phyloP scores from a whole-genome alignment of 2,888 invertebrate species.

The Micoletzkya japonica region DNA sequence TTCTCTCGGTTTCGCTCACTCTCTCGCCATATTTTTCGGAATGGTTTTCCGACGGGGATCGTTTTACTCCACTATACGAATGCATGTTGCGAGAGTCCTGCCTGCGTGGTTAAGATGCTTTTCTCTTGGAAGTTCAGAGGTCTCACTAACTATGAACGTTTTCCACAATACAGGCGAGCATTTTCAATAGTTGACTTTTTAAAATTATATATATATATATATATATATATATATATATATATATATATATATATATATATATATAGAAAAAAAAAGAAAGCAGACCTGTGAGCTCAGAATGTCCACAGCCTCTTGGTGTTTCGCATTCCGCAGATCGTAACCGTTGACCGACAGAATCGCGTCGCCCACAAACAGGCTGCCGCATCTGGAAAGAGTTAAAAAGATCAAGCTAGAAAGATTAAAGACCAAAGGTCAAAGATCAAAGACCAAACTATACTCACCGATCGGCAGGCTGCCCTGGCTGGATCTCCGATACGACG shows the following conservation, averaged over 20 bases:
- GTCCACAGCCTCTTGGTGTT: conserved; percentile 81
- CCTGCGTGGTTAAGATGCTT: too few species aligned
- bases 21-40: too few species aligned
- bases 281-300: conserved; percentile 76
- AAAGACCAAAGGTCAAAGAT: conserved; percentile 9
- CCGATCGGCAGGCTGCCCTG: conserved; percentile 78
- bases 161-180: background rate
- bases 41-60: too few species aligned
- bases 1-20: too few species aligned
- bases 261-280: too few species aligned
- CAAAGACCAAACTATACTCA: conserved; percentile 65
- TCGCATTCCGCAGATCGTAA: conserved; percentile 77
- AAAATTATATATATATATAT: too few species aligned
- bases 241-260: too few species aligned
- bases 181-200: background rate
- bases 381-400: conserved; percentile 17
- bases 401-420: background rate
- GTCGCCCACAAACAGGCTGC: conserved; percentile 78
- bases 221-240: too few species aligned
- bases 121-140: too few species aligned
- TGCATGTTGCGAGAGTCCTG: too few species aligned
- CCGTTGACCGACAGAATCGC: conserved; percentile 82
- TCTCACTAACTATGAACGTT: background rate
- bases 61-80: too few species aligned
- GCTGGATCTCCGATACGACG: conserved; percentile 79